Conservation (phyloP, 2,888 invertebrate genomes). For the Drosophila macrospina region DNA sequence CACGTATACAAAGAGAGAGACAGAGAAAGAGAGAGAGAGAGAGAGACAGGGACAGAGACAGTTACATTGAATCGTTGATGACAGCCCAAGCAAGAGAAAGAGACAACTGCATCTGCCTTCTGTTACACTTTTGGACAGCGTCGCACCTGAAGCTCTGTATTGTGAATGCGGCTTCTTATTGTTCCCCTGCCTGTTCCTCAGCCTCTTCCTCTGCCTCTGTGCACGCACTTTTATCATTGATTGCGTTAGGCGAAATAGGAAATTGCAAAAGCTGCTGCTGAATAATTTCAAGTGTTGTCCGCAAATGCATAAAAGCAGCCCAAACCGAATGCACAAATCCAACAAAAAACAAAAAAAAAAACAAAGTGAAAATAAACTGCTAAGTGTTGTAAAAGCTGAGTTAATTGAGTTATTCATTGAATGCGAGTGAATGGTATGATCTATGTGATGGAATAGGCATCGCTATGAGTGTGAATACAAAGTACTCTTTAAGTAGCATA, state of each 20-base stretch:
- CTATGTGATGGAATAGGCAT: no score
- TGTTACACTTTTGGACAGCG: slow-evolving; percentile 16
- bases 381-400: no score
- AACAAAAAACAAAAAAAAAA: no score
- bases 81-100: slow-evolving; percentile 16
- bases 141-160: slow-evolving; percentile 10
- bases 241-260: slow-evolving; percentile 31
- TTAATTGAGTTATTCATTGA: slow-evolving; percentile 3
- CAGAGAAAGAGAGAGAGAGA: neutral
- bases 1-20: neutral
- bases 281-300: slow-evolving; percentile 29
- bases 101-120: slow-evolving; percentile 7
- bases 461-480: neutral
- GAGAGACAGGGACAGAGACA: neutral
- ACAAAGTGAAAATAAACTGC: no score
- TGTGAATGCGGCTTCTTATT: slow-evolving; percentile 24
- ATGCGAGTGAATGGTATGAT: neutral
- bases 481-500: no score
- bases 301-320: slow-evolving; percentile 6
- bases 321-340: slow-evolving; percentile 5
- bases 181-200: slow-evolving; percentile 5
- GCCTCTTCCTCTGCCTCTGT: no score
- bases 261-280: slow-evolving; percentile 28
- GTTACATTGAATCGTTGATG: slow-evolving; percentile 26
- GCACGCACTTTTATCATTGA: slow-evolving; percentile 53